A percentile compares a stretch with the other conserved stretches of the same genome.
Conservation (phyloP, 2,113 vertebrate genomes). For the Hassar affinis region DNA sequence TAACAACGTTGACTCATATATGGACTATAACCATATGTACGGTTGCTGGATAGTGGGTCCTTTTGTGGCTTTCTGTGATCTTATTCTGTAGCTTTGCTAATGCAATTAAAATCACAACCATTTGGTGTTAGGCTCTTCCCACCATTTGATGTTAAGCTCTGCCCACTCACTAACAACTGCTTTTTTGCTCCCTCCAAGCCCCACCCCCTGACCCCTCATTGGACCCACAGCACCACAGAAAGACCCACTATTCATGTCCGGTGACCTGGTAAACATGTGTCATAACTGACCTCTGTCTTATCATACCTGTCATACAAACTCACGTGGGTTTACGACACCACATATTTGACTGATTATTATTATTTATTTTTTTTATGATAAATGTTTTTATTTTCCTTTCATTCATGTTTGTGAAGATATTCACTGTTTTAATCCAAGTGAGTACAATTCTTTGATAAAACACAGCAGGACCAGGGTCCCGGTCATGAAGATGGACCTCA, state of each 20-base stretch:
- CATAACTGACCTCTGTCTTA: conserved; percentile 42
- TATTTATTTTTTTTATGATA: background rate
- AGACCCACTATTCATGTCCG: conserved; percentile 94
- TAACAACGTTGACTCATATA: conserved; percentile 21
- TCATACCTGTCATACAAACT: conserved; percentile 46
- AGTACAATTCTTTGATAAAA: conserved; percentile 11
- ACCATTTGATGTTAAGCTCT: conserved; percentile 49
- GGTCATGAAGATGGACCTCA: conserved; percentile 25
- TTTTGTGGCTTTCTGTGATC: conserved; percentile 97
- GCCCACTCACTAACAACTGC: conserved; percentile 45
- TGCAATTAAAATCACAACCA: conserved; percentile 47
- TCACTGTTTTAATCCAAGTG: background rate
- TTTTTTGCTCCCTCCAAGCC: conserved; percentile 60
- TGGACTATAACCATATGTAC: conserved; percentile 37
- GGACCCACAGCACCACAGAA: conserved; percentile 85
- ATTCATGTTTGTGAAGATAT: background rate
- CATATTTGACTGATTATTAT: conserved; percentile 38
- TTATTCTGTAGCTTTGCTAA: conserved; percentile 53
- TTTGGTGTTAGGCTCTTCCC: conserved; percentile 50
- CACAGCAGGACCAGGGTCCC: background rate
- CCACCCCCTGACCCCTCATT: conserved; percentile 29
- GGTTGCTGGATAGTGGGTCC: conserved; percentile 96
- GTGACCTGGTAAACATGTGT: conserved; percentile 62
- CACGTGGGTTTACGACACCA: conserved; percentile 31
- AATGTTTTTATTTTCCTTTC: conserved; percentile 3